A percentile compares a stretch with the other conserved stretches of the same genome.
Evolutionary conservation across 2,113 vertebrate species (phyloP).

Genomic region (Noturus placidus): DNA sequence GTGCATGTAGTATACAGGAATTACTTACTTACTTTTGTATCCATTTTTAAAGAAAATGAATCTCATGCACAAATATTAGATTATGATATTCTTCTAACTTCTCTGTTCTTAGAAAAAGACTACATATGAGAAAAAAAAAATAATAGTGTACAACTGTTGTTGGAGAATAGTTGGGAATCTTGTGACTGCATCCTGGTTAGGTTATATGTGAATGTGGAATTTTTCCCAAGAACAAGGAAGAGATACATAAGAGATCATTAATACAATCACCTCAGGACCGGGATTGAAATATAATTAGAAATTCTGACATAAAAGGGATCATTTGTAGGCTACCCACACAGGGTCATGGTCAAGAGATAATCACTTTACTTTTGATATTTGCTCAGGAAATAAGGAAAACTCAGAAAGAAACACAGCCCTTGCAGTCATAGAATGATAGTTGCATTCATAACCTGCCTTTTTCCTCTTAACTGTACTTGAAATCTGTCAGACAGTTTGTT

Average conservation of each 20-base stretch:
- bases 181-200: not conserved
- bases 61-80: not conserved
- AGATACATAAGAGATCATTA: not conserved
- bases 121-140: not conserved
- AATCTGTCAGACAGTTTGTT: slow-evolving; percentile 3
- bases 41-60: not conserved
- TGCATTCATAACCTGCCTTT: not conserved
- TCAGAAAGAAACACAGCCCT: not conserved
- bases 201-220: not conserved
- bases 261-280: not conserved
- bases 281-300: not conserved
- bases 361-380: not conserved
- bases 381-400: not conserved
- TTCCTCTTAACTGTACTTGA: not conserved
- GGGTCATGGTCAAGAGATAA: not conserved
- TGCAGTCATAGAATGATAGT: not conserved
- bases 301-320: not conserved
- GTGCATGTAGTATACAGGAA: not conserved
- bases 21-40: not conserved
- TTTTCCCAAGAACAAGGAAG: not conserved
- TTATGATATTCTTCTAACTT: too few species aligned
- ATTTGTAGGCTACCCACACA: not conserved
- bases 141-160: not conserved
- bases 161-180: not conserved
- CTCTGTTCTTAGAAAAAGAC: not conserved